Conservation (phyloP, 2,888 invertebrate species). For the Rotaria sp. region DNA sequence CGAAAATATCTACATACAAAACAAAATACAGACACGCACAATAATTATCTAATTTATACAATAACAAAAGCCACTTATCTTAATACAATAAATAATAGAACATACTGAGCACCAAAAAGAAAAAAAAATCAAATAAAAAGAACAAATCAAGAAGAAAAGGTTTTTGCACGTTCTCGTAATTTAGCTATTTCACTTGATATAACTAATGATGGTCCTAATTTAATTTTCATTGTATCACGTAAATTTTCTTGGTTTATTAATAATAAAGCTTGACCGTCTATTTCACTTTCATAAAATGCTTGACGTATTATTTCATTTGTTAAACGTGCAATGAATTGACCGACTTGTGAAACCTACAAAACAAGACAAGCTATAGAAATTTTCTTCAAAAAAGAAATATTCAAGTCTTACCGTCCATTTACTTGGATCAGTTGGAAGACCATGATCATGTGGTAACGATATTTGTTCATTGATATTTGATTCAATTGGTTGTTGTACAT, state of each 20-base stretch:
- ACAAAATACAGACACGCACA: background rate
- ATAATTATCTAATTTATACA: background rate
- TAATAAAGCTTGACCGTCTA: conserved; percentile 37
- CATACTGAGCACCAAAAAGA: background rate
- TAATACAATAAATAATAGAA: background rate
- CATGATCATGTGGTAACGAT: conserved; percentile 11
- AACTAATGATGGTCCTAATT: conserved; percentile 39
- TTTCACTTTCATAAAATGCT: conserved; percentile 33
- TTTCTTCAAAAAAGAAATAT: background rate
- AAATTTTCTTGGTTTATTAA: conserved; percentile 36
- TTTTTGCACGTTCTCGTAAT: conserved; percentile 20
- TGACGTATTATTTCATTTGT: background rate
- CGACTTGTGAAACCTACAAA: background rate
- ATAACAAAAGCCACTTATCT: background rate
- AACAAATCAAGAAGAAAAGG: background rate
- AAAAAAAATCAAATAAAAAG: background rate
- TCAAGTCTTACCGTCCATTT: conserved; percentile 14
- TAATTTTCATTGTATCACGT: conserved; percentile 36
- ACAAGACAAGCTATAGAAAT: background rate
- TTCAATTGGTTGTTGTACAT: background rate
- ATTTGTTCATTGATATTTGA: background rate
- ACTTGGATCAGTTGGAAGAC: background rate
- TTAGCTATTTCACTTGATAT: conserved; percentile 38
- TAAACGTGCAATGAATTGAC: background rate
- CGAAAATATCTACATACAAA: conserved; percentile 4